Evolutionary conservation across 2,888 invertebrate genomes (phyloP).

Genomic region (Drosophila subquinaria): DNA sequence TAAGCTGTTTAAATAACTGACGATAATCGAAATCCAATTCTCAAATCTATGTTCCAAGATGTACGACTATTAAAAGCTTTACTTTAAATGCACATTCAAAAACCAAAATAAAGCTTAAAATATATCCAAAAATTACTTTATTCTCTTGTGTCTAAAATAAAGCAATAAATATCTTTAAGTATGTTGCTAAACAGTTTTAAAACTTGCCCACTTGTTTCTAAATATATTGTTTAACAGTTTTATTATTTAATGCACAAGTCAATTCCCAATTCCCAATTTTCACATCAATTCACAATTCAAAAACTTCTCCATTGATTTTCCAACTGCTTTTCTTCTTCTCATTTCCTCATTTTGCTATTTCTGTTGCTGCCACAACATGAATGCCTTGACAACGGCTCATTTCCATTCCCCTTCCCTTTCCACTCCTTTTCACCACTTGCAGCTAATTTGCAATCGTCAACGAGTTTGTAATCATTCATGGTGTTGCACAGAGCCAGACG

Average conservation of each 20-base stretch:
- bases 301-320: slow-evolving; percentile 38
- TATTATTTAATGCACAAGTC: neutral
- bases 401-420: neutral
- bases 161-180: neutral
- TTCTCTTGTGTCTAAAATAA: neutral
- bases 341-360: slow-evolving; percentile 3
- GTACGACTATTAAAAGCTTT: too few species aligned
- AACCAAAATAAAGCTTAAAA: too few species aligned
- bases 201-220: neutral
- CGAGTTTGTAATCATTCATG: slow-evolving; percentile 68
- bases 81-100: too few species aligned
- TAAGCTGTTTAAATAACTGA: too few species aligned
- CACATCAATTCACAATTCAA: neutral
- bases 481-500: slow-evolving; percentile 44
- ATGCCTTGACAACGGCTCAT: slow-evolving; percentile 34
- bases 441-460: slow-evolving; percentile 66
- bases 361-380: slow-evolving; percentile 27
- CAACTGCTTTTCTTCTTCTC: neutral
- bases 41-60: too few species aligned
- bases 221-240: neutral
- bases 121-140: neutral
- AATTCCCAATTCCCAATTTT: slow-evolving; percentile 2
- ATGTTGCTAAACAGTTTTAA: neutral
- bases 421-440: slow-evolving; percentile 6
- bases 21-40: too few species aligned